Conservation (phyloP, 2,113 vertebrate genomes). For the Campylomormyrus tamandua region DNA sequence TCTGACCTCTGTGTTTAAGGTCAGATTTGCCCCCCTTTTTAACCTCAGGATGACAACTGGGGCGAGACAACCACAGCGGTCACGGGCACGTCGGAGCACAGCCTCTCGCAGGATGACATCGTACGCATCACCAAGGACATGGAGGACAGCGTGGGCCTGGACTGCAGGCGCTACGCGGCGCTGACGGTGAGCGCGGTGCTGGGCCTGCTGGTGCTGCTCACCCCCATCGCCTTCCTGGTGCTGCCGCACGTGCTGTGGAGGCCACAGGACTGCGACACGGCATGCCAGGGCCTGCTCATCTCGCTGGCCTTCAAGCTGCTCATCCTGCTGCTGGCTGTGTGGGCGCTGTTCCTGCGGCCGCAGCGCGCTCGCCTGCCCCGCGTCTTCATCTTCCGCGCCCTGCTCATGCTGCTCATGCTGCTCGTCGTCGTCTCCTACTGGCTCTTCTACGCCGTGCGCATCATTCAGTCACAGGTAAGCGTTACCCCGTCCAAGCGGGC, state of each 20-base stretch:
- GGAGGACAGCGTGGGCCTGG: slow-evolving; percentile 78
- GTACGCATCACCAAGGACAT: slow-evolving; percentile 83
- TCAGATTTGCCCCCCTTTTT: background rate
- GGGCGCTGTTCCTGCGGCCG: slow-evolving; percentile 85
- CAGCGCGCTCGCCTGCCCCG: slow-evolving; percentile 76
- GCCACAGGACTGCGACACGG: slow-evolving; percentile 80
- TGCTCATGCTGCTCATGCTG: slow-evolving; percentile 80
- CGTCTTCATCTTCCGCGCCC: slow-evolving; percentile 78
- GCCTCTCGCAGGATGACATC: slow-evolving; percentile 91
- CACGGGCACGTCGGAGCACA: slow-evolving; percentile 93
- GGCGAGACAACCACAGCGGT: slow-evolving; percentile 93
- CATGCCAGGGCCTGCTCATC: slow-evolving; percentile 91
- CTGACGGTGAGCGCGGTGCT: slow-evolving; percentile 69
- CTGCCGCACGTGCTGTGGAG: slow-evolving; percentile 85
- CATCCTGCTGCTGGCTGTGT: slow-evolving; percentile 84
- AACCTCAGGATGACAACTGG: slow-evolving; percentile 90
- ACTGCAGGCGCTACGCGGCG: slow-evolving; percentile 75
- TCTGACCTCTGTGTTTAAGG: background rate
- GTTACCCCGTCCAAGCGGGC: too few species aligned
- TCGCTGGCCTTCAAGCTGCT: slow-evolving; percentile 93
- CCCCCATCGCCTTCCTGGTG: slow-evolving; percentile 85
- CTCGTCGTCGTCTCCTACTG: slow-evolving; percentile 89
- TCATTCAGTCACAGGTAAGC: slow-evolving; percentile 70
- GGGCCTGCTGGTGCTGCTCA: slow-evolving; percentile 83
- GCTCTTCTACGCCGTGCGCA: slow-evolving; percentile 90